These are phyloP conservation scores for Actenoides hombroni DNA, from an alignment of 2,113 vertebrate species.

Conservation along the genomic window DNA sequence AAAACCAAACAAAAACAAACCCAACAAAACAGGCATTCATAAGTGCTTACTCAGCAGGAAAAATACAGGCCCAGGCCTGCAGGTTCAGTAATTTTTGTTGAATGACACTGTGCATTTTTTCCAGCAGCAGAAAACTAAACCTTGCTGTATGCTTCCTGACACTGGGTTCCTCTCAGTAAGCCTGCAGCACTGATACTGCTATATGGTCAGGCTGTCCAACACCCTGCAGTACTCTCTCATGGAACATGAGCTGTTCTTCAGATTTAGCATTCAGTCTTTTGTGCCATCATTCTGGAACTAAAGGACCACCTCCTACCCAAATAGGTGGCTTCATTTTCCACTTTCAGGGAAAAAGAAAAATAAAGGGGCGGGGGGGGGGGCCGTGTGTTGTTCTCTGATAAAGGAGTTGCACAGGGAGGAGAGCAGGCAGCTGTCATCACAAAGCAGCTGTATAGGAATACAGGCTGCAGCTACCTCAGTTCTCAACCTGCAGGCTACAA, in stretches of 20 bases:
- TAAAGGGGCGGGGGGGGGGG: too few relatives aligned
- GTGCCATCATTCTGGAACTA: background rate
- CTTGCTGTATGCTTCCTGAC: accelerated
- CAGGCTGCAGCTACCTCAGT: background rate
- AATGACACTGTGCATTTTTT: background rate
- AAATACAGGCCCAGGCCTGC: background rate
- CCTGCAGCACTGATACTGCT: background rate
- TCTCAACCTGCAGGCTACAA: background rate
- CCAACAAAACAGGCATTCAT: background rate
- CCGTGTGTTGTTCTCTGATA: background rate
- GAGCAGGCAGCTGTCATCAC: too few relatives aligned
- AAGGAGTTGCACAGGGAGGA: background rate
- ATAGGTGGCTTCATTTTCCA: background rate
- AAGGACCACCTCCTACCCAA: too few relatives aligned
- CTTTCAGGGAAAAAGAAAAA: too few relatives aligned
- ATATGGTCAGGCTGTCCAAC: accelerated
- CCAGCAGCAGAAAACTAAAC: too few relatives aligned
- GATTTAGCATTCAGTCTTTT: background rate
- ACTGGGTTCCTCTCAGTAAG: background rate
- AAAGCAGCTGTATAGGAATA: accelerated
- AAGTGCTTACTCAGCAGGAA: background rate
- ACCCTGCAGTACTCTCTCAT: too few relatives aligned
- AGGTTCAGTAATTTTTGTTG: background rate
- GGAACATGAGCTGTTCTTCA: background rate
- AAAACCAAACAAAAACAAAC: too few relatives aligned